phyloP scores from a whole-genome alignment of 2,113 vertebrate species.

The Rhinopomastus cyanomelas region DNA sequence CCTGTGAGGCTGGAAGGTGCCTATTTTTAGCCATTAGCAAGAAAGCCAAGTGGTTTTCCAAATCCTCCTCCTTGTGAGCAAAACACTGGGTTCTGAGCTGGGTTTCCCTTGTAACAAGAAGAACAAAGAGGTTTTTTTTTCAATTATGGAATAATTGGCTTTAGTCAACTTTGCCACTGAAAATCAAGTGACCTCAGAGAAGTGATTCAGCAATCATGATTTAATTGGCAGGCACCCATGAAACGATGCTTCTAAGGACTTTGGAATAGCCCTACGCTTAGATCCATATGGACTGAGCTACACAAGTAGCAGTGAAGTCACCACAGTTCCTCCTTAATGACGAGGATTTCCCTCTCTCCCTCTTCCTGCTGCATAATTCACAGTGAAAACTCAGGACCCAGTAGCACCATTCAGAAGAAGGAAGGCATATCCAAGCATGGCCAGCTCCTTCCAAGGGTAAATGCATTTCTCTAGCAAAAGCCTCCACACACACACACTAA shows the following conservation, averaged over 20 bases:
- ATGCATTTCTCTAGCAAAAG: background rate
- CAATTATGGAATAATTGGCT: background rate
- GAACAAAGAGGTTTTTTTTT: background rate
- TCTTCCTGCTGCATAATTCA: constrained; percentile 5
- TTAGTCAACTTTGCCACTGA: background rate
- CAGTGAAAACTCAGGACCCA: background rate
- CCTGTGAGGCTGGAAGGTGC: constrained; percentile 13
- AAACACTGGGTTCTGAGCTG: background rate
- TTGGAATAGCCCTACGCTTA: background rate
- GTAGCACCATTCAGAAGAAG: background rate
- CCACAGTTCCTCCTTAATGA: background rate
- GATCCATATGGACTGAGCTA: background rate
- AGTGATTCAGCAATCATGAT: background rate
- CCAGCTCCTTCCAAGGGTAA: background rate
- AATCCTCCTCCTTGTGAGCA: background rate
- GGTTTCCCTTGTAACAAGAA: background rate
- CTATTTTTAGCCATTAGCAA: constrained; percentile 48
- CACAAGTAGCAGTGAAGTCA: background rate
- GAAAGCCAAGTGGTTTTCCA: constrained; percentile 26
- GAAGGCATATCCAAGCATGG: background rate
- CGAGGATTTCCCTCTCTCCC: constrained; percentile 29
- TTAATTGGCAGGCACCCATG: background rate
- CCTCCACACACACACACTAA: constrained; percentile 2
- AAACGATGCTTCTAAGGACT: constrained; percentile 9
- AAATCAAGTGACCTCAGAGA: background rate